These are phyloP conservation scores for Zaprionus ghesquierei DNA, from an alignment of 1,140 invertebrate genomes.

Conservation along the genomic window DNA sequence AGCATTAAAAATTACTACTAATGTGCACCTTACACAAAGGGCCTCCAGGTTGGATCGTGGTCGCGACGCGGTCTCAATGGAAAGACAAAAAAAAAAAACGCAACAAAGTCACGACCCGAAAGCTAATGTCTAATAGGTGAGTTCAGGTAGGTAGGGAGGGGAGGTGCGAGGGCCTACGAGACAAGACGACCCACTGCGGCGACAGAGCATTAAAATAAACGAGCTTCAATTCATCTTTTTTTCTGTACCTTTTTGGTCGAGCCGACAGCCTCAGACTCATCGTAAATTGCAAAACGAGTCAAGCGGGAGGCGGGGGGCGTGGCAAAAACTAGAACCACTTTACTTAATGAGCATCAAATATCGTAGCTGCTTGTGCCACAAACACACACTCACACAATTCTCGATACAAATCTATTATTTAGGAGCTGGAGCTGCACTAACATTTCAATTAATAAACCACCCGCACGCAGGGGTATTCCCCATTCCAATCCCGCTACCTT, in stretches of 20 bases:
- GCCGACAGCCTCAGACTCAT: slow-evolving; percentile 38
- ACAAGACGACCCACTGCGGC: slow-evolving; percentile 74
- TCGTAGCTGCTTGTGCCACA: slow-evolving; percentile 57
- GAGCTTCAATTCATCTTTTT: slow-evolving; percentile 79
- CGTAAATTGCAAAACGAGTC: slow-evolving; percentile 60
- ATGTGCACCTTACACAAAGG: slow-evolving; percentile 79
- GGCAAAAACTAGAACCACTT: slow-evolving; percentile 76
- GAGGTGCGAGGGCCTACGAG: not conserved
- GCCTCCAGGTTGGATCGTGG: not conserved
- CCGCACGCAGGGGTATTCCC: slow-evolving; percentile 39
- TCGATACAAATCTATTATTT: slow-evolving; percentile 81
- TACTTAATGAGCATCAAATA: slow-evolving; percentile 81
- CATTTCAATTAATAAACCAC: slow-evolving; percentile 80
- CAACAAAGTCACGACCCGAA: slow-evolving; percentile 69
- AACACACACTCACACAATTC: slow-evolving; percentile 71
- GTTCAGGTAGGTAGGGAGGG: not conserved
- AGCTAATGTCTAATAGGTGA: slow-evolving; percentile 68
- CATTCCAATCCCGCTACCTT: not conserved
- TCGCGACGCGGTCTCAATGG: not conserved
- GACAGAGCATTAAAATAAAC: slow-evolving; percentile 81
- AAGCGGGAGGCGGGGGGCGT: not conserved
- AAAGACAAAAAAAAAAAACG: slow-evolving; percentile 53
- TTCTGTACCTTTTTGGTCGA: slow-evolving; percentile 62
- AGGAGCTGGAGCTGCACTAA: slow-evolving; percentile 69
- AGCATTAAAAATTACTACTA: slow-evolving; percentile 81